Base-by-base conservation (phyloP, 2,888 invertebrate genomes). In the Yponomeuta evonymella region DNA sequence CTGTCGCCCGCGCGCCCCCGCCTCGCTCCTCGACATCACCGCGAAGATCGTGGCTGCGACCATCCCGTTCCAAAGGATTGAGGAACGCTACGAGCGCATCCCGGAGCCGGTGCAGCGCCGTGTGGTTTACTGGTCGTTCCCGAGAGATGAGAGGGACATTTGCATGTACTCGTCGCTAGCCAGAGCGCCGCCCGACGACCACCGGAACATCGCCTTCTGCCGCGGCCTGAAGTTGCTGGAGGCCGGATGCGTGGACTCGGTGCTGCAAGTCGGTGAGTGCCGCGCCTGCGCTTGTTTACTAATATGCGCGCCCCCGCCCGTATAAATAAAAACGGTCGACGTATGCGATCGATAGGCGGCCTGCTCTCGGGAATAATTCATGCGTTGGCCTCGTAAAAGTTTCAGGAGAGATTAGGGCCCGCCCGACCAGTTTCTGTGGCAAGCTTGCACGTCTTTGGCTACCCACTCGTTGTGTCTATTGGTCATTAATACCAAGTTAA, bases 101-200 rank as follows among this genome's bases (percentile, higher is more conserved):
- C 97, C 97, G 77, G 97, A 97, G 87, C 97, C 97, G 76, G 97
- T 97, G 85, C 97, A 97, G 89, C 94, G 96, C 78, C 94, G 96
- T 83, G 96, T 97, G 86, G 96, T 97, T 83, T 97, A 94, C 93
- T 97, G 97, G 96, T 96, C 97, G 76, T 97, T 97, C 92, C 97
- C 97, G 77, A 93, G 97, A 81, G 96, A 97, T 85, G 97, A 97
- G 89, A 93, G 95, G 83, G 97, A 97, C 92, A 97, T 97, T 86
- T 96, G 96, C 90, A 97, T 97, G 96, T 97, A 97, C 92, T 96
- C 96, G 79, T 96, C 96, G 78, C 93, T 96, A 89, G 92, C 92
- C 82, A 88, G 93, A 74, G 92, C 92, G 85, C 92, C 93, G 75
- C 91, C 93, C 77, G 93, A 94, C 83, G 96, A 96, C 91, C 95